A percentile compares a stretch with the other conserved stretches of the same genome.
Evolutionary conservation across 2,113 vertebrate species (phyloP).

Genomic region (Aldabrachelys gigantea): DNA sequence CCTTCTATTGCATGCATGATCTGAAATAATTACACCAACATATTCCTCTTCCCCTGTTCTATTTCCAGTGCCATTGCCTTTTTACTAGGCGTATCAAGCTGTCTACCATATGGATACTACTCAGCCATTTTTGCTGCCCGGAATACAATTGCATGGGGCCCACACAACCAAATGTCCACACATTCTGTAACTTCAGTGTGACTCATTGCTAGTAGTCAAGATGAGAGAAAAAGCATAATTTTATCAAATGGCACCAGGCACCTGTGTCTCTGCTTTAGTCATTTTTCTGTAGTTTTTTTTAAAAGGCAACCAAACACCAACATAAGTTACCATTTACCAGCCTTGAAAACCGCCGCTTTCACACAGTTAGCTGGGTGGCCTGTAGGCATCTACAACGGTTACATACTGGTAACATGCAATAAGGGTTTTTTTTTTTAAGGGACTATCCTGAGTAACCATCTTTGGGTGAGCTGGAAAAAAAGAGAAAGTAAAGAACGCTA

Average conservation of each 20-base stretch:
- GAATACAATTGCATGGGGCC: constrained; percentile 48
- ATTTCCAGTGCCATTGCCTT: constrained; percentile 71
- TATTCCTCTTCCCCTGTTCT: constrained; percentile 25
- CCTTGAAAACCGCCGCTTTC: background rate
- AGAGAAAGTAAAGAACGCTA: background rate
- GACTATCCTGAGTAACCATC: background rate
- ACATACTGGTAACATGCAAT: background rate
- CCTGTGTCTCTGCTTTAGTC: constrained; percentile 27
- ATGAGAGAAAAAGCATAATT: constrained; percentile 35
- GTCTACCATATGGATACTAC: constrained; percentile 76
- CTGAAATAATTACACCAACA: constrained; percentile 47
- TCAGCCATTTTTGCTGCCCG: constrained; percentile 69
- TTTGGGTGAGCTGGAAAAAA: background rate
- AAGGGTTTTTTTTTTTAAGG: background rate
- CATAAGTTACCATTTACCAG: background rate
- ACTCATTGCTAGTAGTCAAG: constrained; percentile 44
- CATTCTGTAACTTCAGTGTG: constrained; percentile 53
- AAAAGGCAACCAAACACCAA: background rate
- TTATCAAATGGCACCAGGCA: constrained; percentile 17
- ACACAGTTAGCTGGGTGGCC: background rate
- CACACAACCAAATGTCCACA: constrained; percentile 76
- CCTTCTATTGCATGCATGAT: constrained; percentile 27
- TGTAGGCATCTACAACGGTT: background rate
- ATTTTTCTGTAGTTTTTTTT: background rate
- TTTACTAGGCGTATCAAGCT: constrained; percentile 66